phyloP scores from a whole-genome alignment of 1,140 invertebrate species.

The Drosophila melanica region DNA sequence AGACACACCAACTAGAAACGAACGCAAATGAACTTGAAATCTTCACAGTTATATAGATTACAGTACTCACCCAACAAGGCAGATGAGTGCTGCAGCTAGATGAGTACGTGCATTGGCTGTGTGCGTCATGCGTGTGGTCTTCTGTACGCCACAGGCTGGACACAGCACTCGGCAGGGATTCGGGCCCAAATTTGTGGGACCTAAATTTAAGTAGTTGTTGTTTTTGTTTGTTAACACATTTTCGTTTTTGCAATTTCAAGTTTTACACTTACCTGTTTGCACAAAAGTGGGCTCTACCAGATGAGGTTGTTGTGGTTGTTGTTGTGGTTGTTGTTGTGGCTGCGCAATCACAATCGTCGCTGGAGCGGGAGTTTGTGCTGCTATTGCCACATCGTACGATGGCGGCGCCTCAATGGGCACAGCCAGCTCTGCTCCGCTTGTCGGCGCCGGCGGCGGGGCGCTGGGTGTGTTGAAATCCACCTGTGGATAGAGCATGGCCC shows the following conservation, averaged over 20 bases:
- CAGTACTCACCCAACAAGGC: conserved; percentile 85
- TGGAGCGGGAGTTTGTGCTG: conserved; percentile 36
- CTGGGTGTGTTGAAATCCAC: conserved; percentile 61
- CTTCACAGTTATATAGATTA: background rate
- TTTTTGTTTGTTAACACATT: background rate
- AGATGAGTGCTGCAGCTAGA: conserved; percentile 86
- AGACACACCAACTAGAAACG: conserved; percentile 84
- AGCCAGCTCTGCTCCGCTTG: conserved; percentile 28
- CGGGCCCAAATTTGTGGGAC: conserved; percentile 83
- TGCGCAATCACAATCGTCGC: conserved; percentile 41
- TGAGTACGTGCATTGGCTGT: conserved; percentile 86
- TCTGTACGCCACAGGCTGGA: conserved; percentile 85
- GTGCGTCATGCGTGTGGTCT: conserved; percentile 85
- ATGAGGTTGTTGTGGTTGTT: conserved; percentile 31
- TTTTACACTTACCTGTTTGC: conserved; percentile 40
- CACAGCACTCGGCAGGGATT: conserved; percentile 84
- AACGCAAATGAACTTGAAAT: background rate
- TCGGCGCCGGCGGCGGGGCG: conserved; percentile 50
- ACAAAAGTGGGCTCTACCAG: conserved; percentile 56
- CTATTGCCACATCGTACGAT: conserved; percentile 76
- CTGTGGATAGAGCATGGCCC: conserved; percentile 78
- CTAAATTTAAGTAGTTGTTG: conserved; percentile 7
- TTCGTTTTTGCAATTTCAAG: background rate
- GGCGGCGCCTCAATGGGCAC: conserved; percentile 68
- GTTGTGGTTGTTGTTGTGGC: conserved; percentile 30